Evolutionary conservation across 2,113 vertebrate species (phyloP).

Genomic region (Pipra filicauda): DNA sequence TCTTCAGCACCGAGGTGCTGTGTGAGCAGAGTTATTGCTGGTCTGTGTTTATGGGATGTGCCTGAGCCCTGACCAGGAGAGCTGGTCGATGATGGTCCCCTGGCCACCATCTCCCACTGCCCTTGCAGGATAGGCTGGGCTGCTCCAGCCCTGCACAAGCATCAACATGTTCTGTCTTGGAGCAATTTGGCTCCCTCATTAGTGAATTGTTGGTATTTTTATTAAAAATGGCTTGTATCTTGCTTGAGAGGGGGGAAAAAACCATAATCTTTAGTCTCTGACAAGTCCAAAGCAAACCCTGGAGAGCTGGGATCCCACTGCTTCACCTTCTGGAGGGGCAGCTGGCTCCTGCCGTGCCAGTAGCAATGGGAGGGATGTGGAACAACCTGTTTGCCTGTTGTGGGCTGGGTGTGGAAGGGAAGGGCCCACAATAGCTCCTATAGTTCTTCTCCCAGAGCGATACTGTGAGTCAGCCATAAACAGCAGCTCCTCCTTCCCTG

Average conservation of each 20-base stretch:
- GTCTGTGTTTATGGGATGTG: background rate
- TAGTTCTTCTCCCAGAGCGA: background rate
- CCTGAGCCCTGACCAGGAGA: rapidly evolving
- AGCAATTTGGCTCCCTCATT: background rate
- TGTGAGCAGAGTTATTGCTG: rapidly evolving
- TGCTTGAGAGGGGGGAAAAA: rapidly evolving
- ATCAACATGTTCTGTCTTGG: rapidly evolving
- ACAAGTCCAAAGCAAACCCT: background rate
- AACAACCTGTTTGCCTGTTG: constrained; percentile 33
- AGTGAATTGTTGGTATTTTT: rapidly evolving
- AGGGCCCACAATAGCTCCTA: constrained; percentile 10
- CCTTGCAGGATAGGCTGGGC: background rate
- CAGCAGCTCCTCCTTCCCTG: background rate
- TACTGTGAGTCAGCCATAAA: constrained; percentile 40
- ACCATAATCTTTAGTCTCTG: background rate
- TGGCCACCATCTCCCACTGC: background rate
- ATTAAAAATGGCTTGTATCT: background rate
- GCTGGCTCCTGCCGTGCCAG: background rate
- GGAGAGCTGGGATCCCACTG: background rate
- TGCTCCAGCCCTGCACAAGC: background rate
- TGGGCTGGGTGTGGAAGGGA: constrained; percentile 47
- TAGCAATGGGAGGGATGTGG: background rate
- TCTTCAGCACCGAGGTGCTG: rapidly evolving
- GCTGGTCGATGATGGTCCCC: background rate
- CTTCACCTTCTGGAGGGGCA: background rate